A percentile compares a stretch with the other conserved stretches of the same genome.
These are phyloP conservation scores for Thamnophis sirtalis DNA, from an alignment of 2,113 vertebrate species.

Conservation along the genomic window DNA sequence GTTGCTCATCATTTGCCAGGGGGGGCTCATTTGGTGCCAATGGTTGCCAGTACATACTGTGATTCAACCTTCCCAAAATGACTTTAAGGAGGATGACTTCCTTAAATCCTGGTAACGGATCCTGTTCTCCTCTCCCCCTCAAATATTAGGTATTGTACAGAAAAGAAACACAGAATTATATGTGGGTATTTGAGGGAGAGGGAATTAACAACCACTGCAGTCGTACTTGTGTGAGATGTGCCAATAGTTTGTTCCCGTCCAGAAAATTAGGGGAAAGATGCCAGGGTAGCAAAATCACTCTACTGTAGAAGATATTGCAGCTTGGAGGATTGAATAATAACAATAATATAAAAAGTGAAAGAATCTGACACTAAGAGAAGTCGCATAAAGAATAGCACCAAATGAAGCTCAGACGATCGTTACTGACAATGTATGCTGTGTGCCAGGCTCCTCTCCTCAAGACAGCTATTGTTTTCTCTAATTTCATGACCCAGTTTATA, in stretches of 20 bases:
- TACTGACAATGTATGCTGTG: conserved; percentile 18
- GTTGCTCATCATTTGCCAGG: background rate
- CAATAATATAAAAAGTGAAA: background rate
- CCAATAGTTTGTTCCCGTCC: background rate
- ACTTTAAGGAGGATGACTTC: background rate
- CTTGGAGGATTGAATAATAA: conserved; percentile 23
- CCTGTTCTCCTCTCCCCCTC: background rate
- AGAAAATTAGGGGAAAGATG: background rate
- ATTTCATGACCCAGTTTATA: conserved; percentile 21
- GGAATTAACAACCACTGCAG: background rate
- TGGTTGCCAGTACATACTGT: background rate
- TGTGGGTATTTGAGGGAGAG: background rate
- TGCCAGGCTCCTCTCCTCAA: conserved; percentile 37
- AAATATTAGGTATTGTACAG: background rate
- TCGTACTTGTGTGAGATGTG: background rate
- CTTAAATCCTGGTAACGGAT: background rate
- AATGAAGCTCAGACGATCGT: background rate
- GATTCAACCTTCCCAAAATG: background rate
- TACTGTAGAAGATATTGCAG: background rate
- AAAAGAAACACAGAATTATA: background rate
- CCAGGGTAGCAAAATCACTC: background rate
- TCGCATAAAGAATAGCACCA: background rate
- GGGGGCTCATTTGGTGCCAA: background rate
- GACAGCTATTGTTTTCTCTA: conserved; percentile 41
- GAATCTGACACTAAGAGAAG: conserved; percentile 12